These are phyloP conservation scores for Drosophila nannoptera DNA, from an alignment of 1,140 invertebrate genomes.

Conservation along the genomic window DNA sequence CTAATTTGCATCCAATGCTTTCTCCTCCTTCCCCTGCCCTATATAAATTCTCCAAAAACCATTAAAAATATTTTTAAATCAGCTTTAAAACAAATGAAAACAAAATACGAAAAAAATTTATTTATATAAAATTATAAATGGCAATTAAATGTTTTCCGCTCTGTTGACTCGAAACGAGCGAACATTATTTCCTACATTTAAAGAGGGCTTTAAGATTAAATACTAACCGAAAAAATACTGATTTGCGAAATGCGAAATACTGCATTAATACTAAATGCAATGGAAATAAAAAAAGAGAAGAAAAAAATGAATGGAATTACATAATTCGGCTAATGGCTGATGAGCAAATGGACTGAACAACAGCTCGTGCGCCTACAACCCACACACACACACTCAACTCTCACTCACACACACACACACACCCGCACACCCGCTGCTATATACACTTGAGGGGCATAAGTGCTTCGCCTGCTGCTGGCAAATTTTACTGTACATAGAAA, in stretches of 20 bases:
- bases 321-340: constrained; percentile 47
- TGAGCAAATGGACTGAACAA: constrained; percentile 25
- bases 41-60: too few species aligned
- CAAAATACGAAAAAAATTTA: not conserved
- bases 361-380: not conserved
- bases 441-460: constrained; percentile 13
- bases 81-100: not conserved
- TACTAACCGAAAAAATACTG: constrained; percentile 14
- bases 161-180: not conserved
- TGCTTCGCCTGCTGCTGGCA: constrained; percentile 30
- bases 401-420: not conserved
- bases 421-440: constrained; percentile 10
- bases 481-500: constrained; percentile 66
- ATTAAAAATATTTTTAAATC: not conserved
- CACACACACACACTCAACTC: constrained; percentile 8
- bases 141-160: not conserved
- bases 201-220: constrained; percentile 4
- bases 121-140: not conserved
- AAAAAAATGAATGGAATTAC: constrained; percentile 38
- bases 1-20: too few species aligned
- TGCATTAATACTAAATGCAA: constrained; percentile 18
- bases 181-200: constrained; percentile 16
- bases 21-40: too few species aligned
- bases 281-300: too few species aligned
- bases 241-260: constrained; percentile 1